Evolutionary conservation across 1,140 invertebrate species (phyloP).

Genomic region (Drosophila suzukii): DNA sequence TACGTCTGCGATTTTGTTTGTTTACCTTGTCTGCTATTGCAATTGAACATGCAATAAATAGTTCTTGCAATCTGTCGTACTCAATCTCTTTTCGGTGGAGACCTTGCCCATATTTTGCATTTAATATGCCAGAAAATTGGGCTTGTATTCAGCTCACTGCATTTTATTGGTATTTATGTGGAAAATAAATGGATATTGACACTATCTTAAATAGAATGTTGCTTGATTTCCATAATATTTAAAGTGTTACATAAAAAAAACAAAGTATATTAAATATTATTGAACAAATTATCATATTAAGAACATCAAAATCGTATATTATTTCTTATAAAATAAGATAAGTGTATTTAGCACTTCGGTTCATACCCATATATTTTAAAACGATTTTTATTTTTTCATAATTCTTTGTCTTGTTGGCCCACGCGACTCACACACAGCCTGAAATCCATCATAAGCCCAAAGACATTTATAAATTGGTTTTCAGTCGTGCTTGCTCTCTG

Average conservation of each 20-base stretch:
- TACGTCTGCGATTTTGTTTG: constrained; percentile 48
- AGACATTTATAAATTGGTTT: constrained; percentile 57
- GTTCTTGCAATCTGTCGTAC: constrained; percentile 32
- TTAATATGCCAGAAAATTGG: constrained; percentile 8
- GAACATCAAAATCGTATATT: too few species aligned
- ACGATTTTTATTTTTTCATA: constrained; percentile 11
- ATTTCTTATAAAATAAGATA: neutral
- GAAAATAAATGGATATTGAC: neutral
- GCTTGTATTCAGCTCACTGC: constrained; percentile 3
- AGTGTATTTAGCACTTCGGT: neutral
- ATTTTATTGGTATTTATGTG: constrained; percentile 11
- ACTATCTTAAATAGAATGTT: too few species aligned
- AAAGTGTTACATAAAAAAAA: too few species aligned
- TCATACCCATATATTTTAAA: neutral
- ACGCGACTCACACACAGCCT: constrained; percentile 31
- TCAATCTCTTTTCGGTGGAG: constrained; percentile 13
- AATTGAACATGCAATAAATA: constrained; percentile 31
- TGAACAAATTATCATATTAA: neutral
- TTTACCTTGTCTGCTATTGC: constrained; percentile 34
- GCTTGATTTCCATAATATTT: too few species aligned
- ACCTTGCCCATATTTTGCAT: constrained; percentile 33
- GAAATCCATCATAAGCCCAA: constrained; percentile 45
- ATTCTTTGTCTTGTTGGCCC: constrained; percentile 25
- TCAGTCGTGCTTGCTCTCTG: constrained; percentile 16
- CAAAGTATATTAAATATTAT: too few species aligned